Conservation (phyloP, 2,113 vertebrate genomes). For the Marmota monax region DNA sequence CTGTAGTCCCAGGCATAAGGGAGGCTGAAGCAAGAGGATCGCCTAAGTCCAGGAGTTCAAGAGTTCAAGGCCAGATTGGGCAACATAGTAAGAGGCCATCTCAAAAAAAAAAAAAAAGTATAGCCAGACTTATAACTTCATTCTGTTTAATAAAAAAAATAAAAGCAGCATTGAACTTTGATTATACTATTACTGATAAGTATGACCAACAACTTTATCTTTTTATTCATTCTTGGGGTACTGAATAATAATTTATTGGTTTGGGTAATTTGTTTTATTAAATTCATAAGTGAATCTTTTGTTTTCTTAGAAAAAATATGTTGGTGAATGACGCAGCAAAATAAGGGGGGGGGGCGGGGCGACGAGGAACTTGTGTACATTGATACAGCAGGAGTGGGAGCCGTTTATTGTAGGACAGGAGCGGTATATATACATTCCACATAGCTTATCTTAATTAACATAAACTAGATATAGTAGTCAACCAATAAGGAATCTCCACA, state of each 20-base stretch:
- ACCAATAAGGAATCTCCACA: no score
- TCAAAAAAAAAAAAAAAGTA: not conserved
- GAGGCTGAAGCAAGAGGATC: not conserved
- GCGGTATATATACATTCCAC: no score
- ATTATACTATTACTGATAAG: not conserved
- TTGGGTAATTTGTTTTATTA: conserved; percentile 41
- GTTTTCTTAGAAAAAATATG: conserved; percentile 32
- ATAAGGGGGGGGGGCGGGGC: no score
- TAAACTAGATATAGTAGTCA: no score
- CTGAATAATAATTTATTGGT: conserved; percentile 41
- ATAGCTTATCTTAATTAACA: no score
- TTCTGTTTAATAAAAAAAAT: conserved; percentile 10
- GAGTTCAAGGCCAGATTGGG: not conserved
- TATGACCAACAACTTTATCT: not conserved
- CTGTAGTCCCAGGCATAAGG: not conserved
- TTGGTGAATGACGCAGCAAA: not conserved
- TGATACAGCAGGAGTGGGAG: no score
- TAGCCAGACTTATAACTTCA: not conserved
- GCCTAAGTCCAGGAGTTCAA: not conserved
- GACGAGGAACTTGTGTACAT: no score
- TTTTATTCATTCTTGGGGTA: not conserved
- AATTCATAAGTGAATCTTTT: not conserved
- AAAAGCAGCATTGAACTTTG: conserved; percentile 58
- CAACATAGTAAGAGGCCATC: not conserved
- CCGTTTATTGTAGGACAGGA: no score